phyloP scores from a whole-genome alignment of 2,113 vertebrate genomes.

The Lepisosteus osseus region DNA sequence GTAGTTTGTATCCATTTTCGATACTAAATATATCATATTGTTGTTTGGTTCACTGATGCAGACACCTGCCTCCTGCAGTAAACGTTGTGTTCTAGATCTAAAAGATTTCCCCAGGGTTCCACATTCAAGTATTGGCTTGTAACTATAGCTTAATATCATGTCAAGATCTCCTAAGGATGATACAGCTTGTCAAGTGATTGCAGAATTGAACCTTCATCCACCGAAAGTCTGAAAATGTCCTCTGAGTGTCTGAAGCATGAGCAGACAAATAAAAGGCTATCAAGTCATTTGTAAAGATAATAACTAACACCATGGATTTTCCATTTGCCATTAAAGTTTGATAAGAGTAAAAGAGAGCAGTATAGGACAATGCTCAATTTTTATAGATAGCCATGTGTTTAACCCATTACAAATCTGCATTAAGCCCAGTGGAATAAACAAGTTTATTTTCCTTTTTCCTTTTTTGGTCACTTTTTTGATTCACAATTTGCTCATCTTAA shows the following conservation, averaged over 20 bases:
- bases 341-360: conserved; percentile 59
- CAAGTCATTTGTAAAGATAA: conserved; percentile 83
- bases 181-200: conserved; percentile 72
- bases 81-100: conserved; percentile 69
- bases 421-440: conserved; percentile 37
- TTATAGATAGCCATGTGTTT: conserved; percentile 43
- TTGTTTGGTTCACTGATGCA: conserved; percentile 79
- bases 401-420: conserved; percentile 23
- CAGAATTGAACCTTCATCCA: conserved; percentile 60
- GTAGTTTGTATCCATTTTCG: conserved; percentile 75
- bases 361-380: conserved; percentile 43
- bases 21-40: conserved; percentile 83
- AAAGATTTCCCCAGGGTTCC: conserved; percentile 81
- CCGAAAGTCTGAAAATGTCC: conserved; percentile 63
- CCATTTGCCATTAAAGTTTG: conserved; percentile 72
- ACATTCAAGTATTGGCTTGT: conserved; percentile 80
- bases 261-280: conserved; percentile 71
- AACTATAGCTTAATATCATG: conserved; percentile 87
- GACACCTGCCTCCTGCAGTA: conserved; percentile 80
- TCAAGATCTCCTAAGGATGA: conserved; percentile 85
- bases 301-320: conserved; percentile 66
- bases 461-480: conserved; percentile 4
- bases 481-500: conserved; percentile 10
- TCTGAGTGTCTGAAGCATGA: conserved; percentile 71
- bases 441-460: background rate